Percentiles rank a stretch among this genome's conserved stretches.
These are phyloP conservation scores for Andrena praecox DNA, from an alignment of 2,888 invertebrate genomes.

Conservation along the genomic window DNA sequence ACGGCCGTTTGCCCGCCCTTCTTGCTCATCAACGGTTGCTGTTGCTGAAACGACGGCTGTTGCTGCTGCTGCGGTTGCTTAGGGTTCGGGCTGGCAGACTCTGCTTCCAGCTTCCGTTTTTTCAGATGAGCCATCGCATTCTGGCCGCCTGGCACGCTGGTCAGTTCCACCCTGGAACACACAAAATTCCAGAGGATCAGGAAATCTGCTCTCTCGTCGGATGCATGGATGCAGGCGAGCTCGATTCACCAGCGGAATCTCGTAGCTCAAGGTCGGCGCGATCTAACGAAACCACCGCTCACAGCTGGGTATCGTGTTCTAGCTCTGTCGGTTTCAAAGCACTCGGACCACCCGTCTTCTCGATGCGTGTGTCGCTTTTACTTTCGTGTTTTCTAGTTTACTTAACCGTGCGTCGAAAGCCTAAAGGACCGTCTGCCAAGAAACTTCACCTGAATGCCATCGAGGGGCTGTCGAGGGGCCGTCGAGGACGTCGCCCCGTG, in stretches of 20 bases:
- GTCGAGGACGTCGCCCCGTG: constrained; percentile 56
- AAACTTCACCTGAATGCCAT: constrained; percentile 69
- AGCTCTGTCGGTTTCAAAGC: constrained; percentile 55
- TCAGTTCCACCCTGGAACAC: constrained; percentile 85
- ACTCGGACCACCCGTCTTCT: constrained; percentile 53
- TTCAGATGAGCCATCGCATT: constrained; percentile 89
- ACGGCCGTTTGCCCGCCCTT: constrained; percentile 83
- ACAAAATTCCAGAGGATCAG: constrained; percentile 84
- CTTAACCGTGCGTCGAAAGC: constrained; percentile 59
- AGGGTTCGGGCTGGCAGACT: constrained; percentile 80
- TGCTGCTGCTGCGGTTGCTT: constrained; percentile 76
- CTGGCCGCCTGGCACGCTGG: constrained; percentile 86
- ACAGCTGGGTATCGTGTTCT: constrained; percentile 41
- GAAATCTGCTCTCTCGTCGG: constrained; percentile 68
- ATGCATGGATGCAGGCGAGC: constrained; percentile 62
- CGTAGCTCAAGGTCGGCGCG: constrained; percentile 55
- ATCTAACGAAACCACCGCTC: constrained; percentile 58
- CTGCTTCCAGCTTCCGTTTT: constrained; percentile 90
- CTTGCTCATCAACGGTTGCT: constrained; percentile 75
- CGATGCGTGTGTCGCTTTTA: constrained; percentile 23
- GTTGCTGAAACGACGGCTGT: constrained; percentile 51
- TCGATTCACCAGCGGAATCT: constrained; percentile 65
- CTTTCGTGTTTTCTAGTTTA: constrained; percentile 35
- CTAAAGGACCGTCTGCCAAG: constrained; percentile 54
- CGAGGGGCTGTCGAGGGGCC: constrained; percentile 23